Percentiles rank a stretch among this genome's conserved stretches.
These are phyloP conservation scores for Origma solitaria DNA, from an alignment of 2,113 vertebrate genomes.

Conservation along the genomic window DNA sequence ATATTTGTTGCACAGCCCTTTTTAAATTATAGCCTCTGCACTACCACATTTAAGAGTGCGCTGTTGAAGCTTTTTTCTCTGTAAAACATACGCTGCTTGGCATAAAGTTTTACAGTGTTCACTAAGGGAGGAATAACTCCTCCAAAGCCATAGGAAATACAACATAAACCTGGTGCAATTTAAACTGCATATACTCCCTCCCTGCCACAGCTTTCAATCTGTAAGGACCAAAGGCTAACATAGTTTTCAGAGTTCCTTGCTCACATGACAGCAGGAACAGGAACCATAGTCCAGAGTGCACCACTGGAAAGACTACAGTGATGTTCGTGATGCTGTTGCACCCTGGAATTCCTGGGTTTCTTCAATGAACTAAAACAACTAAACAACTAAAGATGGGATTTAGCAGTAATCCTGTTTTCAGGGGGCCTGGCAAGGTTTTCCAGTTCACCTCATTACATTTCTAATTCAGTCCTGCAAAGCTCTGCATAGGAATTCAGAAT, in stretches of 20 bases:
- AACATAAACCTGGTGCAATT: background rate
- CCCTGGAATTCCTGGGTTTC: background rate
- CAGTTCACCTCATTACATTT: background rate
- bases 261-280: background rate
- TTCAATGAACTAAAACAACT: background rate
- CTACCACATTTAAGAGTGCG: background rate
- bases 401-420: background rate
- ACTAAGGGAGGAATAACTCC: background rate
- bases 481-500: background rate
- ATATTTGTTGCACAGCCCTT: background rate
- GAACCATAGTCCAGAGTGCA: background rate
- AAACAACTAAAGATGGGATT: background rate
- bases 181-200: accelerated
- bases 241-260: background rate
- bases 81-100: background rate
- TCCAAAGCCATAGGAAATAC: background rate
- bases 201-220: background rate
- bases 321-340: background rate
- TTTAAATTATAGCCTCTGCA: background rate
- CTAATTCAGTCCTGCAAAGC: background rate
- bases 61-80: background rate
- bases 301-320: accelerated
- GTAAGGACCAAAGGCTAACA: background rate
- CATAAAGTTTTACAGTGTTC: background rate
- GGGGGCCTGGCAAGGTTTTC: background rate